Evolutionary conservation across 2,797 vertebrate species (phyloP).

Genomic region (Epinephelus malabaricus): DNA sequence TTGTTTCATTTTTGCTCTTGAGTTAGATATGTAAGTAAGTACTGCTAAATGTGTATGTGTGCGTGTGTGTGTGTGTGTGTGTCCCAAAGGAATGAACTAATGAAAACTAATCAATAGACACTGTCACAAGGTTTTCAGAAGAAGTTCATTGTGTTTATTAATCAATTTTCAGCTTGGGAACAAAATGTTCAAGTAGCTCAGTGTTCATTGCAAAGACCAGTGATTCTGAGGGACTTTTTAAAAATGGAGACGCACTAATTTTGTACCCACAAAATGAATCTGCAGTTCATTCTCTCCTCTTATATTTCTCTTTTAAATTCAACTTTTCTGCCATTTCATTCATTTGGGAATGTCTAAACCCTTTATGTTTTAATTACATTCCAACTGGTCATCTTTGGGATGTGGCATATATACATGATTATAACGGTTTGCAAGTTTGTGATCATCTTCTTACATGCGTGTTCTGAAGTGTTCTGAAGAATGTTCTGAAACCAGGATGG

Average conservation of each 20-base stretch:
- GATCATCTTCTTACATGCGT: not conserved
- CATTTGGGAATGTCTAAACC: not conserved
- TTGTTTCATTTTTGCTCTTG: not conserved
- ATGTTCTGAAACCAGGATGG: not conserved
- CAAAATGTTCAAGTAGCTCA: not conserved
- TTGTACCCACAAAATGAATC: not conserved
- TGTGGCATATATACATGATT: not conserved
- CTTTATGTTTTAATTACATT: not conserved
- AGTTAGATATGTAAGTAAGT: slow-evolving; percentile 1
- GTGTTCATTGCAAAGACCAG: slow-evolving; percentile 10
- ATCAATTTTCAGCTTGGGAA: not conserved
- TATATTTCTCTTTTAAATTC: not conserved
- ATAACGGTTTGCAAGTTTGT: not conserved
- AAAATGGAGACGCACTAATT: not conserved
- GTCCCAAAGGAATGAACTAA: not conserved
- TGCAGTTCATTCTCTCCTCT: not conserved
- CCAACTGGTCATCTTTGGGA: not conserved
- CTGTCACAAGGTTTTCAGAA: slow-evolving; percentile 13
- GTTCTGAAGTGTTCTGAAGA: not conserved
- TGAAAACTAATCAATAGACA: slow-evolving; percentile 2
- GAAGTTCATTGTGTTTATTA: slow-evolving; percentile 1
- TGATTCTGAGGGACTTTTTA: not conserved
- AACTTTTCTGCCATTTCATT: not conserved
- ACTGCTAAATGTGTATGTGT: not conserved
- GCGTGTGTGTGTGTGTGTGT: not conserved